Evolutionary conservation across 2,797 vertebrate species (phyloP), one percentile per base, ranked within the genome.

Genomic region (Triplophysa bombifrons): DNA sequence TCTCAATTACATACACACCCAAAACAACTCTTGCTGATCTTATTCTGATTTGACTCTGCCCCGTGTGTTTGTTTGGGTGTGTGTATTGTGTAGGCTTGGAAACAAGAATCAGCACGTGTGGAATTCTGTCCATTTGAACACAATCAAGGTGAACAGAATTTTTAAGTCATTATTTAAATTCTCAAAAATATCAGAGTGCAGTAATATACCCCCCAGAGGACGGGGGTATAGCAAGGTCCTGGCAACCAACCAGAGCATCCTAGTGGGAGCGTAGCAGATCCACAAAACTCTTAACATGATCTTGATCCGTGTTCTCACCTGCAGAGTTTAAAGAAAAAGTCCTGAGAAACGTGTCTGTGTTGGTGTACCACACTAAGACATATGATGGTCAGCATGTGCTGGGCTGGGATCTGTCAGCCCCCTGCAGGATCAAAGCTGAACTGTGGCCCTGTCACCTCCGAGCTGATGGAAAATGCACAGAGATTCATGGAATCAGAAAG

Each of bases 381-480:
- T 82, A 81, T 41, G 44, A 82, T 27, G 1, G 41, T 0, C 44
- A 50, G 19, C 10, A 74, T 0, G 84, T 86, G 74, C 82, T 94
- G 75, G 76, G 44, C 41, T 97, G 94, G 91, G 91, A 84, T 51
- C 6, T 98, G 20, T 87, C 88, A 0, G 91, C 93, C 0, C 94
- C 94, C 22, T 98, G 98, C 0, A 88, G 90, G 11, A 74, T 96
- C 76, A 53, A 84, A 0, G 95, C 89, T 0, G 85, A 94, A 68
- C 85, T 95, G 76, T 89, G 91, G 86, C 93, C 93, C 4, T 97
- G 96, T 80, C 91, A 88, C 89, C 73, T 80, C 25, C 88, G 85
- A 48, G 67, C 78, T 17, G 58, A 56, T 4, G 27, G 9, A 16
- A 22, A 20, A 53, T 93, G 92, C 83, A 79, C 2, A 2, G 88